A percentile compares a stretch with the other conserved stretches of the same genome.
Evolutionary conservation across 2,888 invertebrate genomes (phyloP).

Genomic region (Calameuta idolon): DNA sequence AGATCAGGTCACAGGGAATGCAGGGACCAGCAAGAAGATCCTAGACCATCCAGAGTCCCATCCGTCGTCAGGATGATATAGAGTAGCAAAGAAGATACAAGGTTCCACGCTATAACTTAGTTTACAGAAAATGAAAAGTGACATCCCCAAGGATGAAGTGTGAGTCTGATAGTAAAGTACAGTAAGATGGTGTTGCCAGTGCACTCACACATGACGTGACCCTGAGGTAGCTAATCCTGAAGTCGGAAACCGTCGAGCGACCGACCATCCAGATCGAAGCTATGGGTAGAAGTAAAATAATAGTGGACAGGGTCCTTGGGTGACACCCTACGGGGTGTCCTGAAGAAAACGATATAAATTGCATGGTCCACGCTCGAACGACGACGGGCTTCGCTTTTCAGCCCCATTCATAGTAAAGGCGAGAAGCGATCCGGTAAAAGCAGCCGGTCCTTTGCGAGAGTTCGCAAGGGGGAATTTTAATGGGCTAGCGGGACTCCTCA

Average conservation of each 20-base stretch:
- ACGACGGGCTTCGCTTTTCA: neutral
- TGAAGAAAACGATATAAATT: neutral
- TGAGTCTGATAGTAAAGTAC: too few species aligned
- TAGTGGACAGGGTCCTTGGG: neutral
- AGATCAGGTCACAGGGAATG: neutral
- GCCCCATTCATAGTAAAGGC: conserved; percentile 1
- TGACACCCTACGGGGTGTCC: neutral
- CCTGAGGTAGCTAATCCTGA: neutral
- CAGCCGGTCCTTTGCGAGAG: neutral
- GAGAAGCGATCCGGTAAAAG: conserved; percentile 2
- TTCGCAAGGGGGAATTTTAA: conserved; percentile 30
- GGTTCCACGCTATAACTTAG: neutral
- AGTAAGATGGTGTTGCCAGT: neutral
- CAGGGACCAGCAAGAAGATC: neutral
- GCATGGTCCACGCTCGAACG: neutral
- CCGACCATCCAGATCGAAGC: neutral
- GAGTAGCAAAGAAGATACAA: neutral
- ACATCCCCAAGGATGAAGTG: neutral
- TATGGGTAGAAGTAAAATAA: neutral
- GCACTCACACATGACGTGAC: neutral
- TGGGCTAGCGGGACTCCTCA: conserved; percentile 35
- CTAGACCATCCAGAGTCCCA: neutral
- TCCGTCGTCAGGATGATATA: neutral
- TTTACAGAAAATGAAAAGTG: neutral
- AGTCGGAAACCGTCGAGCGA: neutral